phyloP scores from a whole-genome alignment of 1,140 invertebrate genomes.

The Trissolcus basalis region DNA sequence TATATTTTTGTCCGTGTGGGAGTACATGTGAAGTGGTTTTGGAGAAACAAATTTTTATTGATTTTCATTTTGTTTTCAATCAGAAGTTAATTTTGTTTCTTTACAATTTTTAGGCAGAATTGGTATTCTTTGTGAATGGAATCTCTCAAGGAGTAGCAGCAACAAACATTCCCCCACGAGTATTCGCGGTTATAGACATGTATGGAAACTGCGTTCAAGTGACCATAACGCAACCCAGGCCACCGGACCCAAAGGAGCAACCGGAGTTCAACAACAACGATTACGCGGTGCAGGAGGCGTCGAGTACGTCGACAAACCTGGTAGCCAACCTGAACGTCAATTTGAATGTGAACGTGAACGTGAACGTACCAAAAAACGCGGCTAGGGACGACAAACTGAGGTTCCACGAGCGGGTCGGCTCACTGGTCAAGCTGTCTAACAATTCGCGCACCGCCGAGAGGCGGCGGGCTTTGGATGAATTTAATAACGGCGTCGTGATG shows the following conservation, averaged over 20 bases:
- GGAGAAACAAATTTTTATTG: no score
- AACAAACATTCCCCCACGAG: constrained; percentile 82
- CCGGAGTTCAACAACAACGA: constrained; percentile 73
- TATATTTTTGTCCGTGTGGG: no score
- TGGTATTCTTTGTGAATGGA: constrained; percentile 94
- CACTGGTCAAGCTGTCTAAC: constrained; percentile 90
- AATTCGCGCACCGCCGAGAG: constrained; percentile 91
- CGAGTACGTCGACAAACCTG: constrained; percentile 70
- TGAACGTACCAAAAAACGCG: constrained; percentile 73
- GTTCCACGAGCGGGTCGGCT: constrained; percentile 92
- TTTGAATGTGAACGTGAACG: constrained; percentile 74
- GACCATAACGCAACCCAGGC: constrained; percentile 77
- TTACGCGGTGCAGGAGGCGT: constrained; percentile 64
- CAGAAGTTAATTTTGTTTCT: constrained; percentile 1
- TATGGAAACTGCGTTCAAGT: constrained; percentile 96
- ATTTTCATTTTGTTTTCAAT: no score
- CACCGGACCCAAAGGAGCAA: constrained; percentile 61
- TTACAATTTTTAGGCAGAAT: constrained; percentile 79
- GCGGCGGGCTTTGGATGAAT: constrained; percentile 91
- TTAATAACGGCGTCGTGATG: constrained; percentile 95
- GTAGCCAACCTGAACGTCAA: constrained; percentile 74
- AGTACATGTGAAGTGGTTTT: no score
- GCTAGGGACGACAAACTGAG: constrained; percentile 81
- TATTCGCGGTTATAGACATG: constrained; percentile 93
- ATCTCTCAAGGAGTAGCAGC: constrained; percentile 91